Evolutionary conservation across 1,140 invertebrate species (phyloP).

Genomic region (Drosophila persimilis): DNA sequence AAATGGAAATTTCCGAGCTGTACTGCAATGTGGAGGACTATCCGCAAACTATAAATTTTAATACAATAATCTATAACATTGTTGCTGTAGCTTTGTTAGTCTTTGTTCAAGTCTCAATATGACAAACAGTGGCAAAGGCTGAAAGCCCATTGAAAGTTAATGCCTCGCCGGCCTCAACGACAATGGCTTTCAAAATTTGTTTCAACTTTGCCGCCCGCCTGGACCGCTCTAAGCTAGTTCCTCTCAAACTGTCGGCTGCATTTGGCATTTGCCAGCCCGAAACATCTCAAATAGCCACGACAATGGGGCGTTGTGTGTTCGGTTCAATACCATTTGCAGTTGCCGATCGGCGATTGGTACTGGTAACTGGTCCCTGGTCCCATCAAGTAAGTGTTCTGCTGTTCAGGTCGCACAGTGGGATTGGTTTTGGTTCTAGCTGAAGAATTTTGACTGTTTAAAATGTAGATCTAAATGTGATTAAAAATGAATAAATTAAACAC

Average conservation of each 20-base stretch:
- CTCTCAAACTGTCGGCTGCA: conserved; percentile 60
- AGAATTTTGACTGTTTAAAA: neutral
- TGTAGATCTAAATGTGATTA: no score
- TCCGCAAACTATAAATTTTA: conserved; percentile 5
- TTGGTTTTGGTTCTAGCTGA: neutral
- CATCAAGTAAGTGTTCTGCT: conserved; percentile 45
- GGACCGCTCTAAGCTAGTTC: conserved; percentile 53
- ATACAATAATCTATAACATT: conserved; percentile 4
- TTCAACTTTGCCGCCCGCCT: conserved; percentile 66
- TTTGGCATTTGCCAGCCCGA: conserved; percentile 62
- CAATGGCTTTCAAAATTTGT: conserved; percentile 43
- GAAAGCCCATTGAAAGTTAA: conserved; percentile 8
- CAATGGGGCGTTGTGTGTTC: conserved; percentile 45
- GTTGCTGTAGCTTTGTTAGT: neutral
- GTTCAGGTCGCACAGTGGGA: conserved; percentile 27
- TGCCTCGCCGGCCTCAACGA: conserved; percentile 19
- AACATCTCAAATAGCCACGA: conserved; percentile 23
- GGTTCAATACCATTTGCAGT: conserved; percentile 48
- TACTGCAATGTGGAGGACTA: neutral
- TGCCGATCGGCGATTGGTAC: conserved; percentile 27
- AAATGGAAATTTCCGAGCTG: neutral
- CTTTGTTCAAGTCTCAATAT: conserved; percentile 15
- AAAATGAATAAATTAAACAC: no score
- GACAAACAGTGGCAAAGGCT: conserved; percentile 10
- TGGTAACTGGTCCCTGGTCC: conserved; percentile 18